Evolutionary conservation across 2,797 vertebrate species (phyloP).

Genomic region (Halcyon leucocephala): DNA sequence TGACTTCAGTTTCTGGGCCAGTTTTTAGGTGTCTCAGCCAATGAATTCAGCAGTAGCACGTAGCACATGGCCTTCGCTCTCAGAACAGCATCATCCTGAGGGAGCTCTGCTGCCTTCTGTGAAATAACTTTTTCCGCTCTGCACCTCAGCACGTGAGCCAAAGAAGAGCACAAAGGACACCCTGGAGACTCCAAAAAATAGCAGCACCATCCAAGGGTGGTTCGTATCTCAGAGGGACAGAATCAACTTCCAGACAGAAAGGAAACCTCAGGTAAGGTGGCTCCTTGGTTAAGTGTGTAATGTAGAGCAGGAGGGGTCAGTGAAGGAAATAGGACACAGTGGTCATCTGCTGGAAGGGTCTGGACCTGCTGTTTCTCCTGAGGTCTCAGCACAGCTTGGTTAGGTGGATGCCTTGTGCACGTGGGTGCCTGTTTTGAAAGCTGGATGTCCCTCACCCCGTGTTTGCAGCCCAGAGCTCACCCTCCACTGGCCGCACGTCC

Average conservation of each 20-base stretch:
- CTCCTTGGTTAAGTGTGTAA: neutral
- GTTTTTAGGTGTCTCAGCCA: neutral
- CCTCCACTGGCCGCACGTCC: neutral
- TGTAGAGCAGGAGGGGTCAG: neutral
- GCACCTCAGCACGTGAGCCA: neutral
- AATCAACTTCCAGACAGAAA: neutral
- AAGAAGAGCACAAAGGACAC: neutral
- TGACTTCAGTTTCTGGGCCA: neutral
- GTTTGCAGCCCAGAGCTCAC: neutral
- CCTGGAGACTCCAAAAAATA: neutral
- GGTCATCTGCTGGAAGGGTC: neutral
- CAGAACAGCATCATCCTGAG: neutral
- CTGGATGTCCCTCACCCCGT: rapidly evolving
- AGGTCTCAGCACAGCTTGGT: neutral
- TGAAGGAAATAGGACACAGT: neutral
- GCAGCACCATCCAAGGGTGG: neutral
- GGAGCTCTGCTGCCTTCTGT: neutral
- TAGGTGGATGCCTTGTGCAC: neutral
- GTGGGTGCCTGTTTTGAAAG: neutral
- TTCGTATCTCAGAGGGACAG: neutral
- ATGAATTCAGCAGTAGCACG: neutral
- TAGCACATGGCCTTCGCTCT: neutral
- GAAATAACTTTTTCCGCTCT: neutral
- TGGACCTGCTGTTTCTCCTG: neutral
- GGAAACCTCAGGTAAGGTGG: neutral